Percentiles rank a stretch among this genome's conserved stretches.
phyloP scores from a whole-genome alignment of 2,888 invertebrate genomes.

The Oscheius sp. region DNA sequence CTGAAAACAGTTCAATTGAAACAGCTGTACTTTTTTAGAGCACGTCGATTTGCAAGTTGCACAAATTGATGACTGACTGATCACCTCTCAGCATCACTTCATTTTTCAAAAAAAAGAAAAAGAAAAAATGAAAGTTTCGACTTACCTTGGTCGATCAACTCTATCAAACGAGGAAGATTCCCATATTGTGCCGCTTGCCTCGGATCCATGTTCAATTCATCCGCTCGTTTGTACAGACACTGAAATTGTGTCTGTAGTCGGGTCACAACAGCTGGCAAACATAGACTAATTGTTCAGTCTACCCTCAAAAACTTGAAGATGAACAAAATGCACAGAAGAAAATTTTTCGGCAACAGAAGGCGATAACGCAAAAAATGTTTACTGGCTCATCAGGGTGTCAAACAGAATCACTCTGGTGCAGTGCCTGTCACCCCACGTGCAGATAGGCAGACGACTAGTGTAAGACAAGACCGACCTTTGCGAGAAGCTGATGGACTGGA shows the following conservation, averaged over 20 bases:
- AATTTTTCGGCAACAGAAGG: not conserved
- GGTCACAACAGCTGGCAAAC: no score
- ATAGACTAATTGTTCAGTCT: no score
- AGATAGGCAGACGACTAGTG: slow-evolving; percentile 10
- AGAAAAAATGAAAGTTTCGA: not conserved
- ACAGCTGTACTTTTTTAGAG: no score
- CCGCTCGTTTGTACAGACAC: not conserved
- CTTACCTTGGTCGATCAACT: slow-evolving; percentile 90
- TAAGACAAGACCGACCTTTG: slow-evolving; percentile 31
- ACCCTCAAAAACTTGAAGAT: no score
- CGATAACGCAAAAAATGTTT: not conserved
- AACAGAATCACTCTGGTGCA: no score
- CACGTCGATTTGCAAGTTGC: no score
- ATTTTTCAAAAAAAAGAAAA: no score
- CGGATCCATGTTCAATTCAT: slow-evolving; percentile 79
- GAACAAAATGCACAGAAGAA: no score
- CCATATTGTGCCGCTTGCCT: slow-evolving; percentile 97
- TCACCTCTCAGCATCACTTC: no score
- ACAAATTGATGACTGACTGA: no score
- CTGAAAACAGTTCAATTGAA: no score
- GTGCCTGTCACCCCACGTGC: not conserved
- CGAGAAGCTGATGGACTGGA: slow-evolving; percentile 35
- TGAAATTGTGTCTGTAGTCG: no score
- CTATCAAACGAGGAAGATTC: slow-evolving; percentile 80
- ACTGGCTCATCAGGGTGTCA: not conserved